phyloP scores from a whole-genome alignment of 2,888 invertebrate species.

The Zhengitettix transpicula region DNA sequence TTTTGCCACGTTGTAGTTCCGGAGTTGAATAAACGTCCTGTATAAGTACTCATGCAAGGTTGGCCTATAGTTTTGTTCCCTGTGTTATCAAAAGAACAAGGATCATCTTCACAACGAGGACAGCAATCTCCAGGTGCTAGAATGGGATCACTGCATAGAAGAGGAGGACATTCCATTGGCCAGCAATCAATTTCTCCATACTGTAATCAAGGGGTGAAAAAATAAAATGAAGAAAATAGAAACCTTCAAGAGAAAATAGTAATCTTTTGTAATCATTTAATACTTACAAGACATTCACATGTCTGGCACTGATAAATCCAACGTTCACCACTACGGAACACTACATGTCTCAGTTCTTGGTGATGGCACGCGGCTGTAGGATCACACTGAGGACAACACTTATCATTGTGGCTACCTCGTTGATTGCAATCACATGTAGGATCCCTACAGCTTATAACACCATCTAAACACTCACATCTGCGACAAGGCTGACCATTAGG shows the following conservation, averaged over 20 bases:
- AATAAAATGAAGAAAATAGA: too few species aligned
- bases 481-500: slow-evolving; percentile 30
- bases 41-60: slow-evolving; percentile 36
- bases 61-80: slow-evolving; percentile 23
- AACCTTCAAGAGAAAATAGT: neutral
- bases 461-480: slow-evolving; percentile 34
- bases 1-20: slow-evolving; percentile 38
- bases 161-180: slow-evolving; percentile 66
- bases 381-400: slow-evolving; percentile 72
- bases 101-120: slow-evolving; percentile 50
- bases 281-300: slow-evolving; percentile 71
- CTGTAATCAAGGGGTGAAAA: slow-evolving; percentile 26
- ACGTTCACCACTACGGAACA: slow-evolving; percentile 63
- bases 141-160: slow-evolving; percentile 44
- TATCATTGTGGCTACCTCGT: slow-evolving; percentile 13
- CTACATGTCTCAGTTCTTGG: slow-evolving; percentile 58
- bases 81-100: slow-evolving; percentile 9
- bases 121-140: slow-evolving; percentile 52
- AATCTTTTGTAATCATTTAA: neutral
- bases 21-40: slow-evolving; percentile 39
- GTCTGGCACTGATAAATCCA: slow-evolving; percentile 87
- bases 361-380: slow-evolving; percentile 55
- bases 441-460: slow-evolving; percentile 50
- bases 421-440: slow-evolving; percentile 50
- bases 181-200: slow-evolving; percentile 79